Evolutionary conservation across 2,888 invertebrate species (phyloP).

Genomic region (Melipona beecheii): DNA sequence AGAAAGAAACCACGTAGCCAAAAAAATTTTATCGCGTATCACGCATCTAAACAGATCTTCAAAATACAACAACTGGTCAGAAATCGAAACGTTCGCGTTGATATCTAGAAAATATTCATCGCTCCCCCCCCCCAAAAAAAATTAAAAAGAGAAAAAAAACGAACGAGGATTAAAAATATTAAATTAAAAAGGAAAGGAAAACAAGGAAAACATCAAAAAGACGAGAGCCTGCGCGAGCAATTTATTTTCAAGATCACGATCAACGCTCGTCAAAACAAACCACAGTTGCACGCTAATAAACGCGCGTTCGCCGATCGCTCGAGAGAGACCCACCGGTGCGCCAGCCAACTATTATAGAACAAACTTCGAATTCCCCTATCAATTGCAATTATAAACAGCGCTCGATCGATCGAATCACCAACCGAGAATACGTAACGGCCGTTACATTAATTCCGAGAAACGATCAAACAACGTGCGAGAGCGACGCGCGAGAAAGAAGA

Average conservation of each 20-base stretch:
- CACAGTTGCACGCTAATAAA: neutral
- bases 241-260: neutral
- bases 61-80: too few species aligned
- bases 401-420: neutral
- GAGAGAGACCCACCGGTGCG: neutral
- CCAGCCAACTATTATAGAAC: neutral
- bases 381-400: conserved; percentile 6
- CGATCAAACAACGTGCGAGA: conserved; percentile 32
- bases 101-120: too few species aligned
- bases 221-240: neutral
- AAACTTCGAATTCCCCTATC: conserved; percentile 10
- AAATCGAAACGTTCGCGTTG: too few species aligned
- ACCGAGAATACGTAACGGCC: neutral
- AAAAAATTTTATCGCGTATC: too few species aligned
- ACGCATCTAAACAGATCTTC: too few species aligned
- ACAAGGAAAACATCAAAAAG: neutral
- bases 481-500: conserved; percentile 8
- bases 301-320: neutral
- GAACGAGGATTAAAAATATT: too few species aligned
- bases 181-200: too few species aligned
- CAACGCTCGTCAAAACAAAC: conserved; percentile 1
- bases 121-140: too few species aligned
- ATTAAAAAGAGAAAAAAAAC: too few species aligned
- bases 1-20: too few species aligned
- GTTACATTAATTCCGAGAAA: conserved; percentile 32